A percentile compares a stretch with the other conserved stretches of the same genome.
These are phyloP conservation scores for Tetragnatha montana DNA, from an alignment of 2,888 invertebrate genomes.

Conservation along the genomic window DNA sequence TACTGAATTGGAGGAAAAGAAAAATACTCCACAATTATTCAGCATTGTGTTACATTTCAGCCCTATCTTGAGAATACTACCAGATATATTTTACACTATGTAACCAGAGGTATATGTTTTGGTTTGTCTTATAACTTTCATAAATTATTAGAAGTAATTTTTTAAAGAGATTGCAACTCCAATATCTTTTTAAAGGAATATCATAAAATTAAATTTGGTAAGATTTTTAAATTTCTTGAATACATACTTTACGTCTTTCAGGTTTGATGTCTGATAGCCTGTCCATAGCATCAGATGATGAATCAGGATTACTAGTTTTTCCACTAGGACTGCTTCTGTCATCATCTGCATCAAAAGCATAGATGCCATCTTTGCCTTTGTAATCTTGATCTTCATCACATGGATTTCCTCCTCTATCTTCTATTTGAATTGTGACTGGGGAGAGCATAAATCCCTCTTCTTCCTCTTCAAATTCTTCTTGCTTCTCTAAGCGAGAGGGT, in stretches of 20 bases:
- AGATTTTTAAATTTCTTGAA: background rate
- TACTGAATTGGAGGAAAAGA: too few relatives aligned
- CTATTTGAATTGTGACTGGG: conserved; percentile 71
- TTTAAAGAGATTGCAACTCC: too few relatives aligned
- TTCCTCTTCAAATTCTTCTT: conserved; percentile 70
- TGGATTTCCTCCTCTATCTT: conserved; percentile 65
- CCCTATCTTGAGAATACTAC: too few relatives aligned
- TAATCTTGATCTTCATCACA: conserved; percentile 56
- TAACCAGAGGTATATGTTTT: too few relatives aligned
- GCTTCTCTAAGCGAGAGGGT: conserved; percentile 69
- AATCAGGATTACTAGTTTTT: conserved; percentile 49
- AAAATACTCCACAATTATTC: too few relatives aligned
- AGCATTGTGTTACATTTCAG: too few relatives aligned
- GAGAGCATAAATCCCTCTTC: conserved; percentile 66
- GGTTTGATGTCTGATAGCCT: conserved; percentile 45
- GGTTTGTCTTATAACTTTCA: too few relatives aligned
- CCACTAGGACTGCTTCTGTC: conserved; percentile 54
- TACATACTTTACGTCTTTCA: conserved; percentile 63
- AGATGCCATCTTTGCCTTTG: conserved; percentile 39
- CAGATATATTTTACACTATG: too few relatives aligned
- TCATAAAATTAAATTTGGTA: too few relatives aligned
- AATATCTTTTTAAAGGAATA: too few relatives aligned
- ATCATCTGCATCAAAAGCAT: conserved; percentile 57
- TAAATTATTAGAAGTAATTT: too few relatives aligned
- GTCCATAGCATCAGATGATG: conserved; percentile 61